Evolutionary conservation across 2,113 vertebrate genomes (phyloP).

Genomic region (Uria aalge): DNA sequence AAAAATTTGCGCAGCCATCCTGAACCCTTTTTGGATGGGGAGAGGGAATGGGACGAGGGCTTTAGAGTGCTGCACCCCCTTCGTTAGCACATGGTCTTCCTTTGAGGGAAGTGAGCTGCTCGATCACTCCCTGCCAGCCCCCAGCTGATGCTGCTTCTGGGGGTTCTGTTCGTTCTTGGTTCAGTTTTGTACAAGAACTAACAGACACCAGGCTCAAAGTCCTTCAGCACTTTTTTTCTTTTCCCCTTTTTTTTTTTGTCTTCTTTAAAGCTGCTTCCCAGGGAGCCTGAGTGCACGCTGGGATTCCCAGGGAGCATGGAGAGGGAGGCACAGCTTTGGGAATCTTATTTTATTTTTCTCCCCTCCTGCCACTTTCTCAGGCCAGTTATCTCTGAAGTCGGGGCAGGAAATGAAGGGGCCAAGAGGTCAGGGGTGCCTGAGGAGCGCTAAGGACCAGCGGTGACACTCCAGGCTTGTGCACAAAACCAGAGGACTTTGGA

Average conservation of each 20-base stretch:
- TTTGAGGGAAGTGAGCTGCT: background rate
- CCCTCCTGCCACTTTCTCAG: background rate
- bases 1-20: background rate
- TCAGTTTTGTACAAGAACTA: background rate
- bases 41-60: background rate
- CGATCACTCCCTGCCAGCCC: background rate
- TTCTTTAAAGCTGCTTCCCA: background rate
- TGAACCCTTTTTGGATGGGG: background rate
- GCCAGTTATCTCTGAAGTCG: background rate
- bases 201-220: background rate
- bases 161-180: background rate
- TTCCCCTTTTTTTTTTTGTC: no score
- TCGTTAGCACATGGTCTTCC: fast-evolving
- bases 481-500: background rate
- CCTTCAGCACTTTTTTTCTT: background rate
- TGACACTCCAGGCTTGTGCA: background rate
- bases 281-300: background rate
- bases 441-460: background rate
- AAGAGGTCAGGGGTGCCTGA: conserved; percentile 5
- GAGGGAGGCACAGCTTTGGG: background rate
- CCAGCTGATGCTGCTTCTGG: background rate
- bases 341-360: background rate
- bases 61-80: fast-evolving
- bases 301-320: background rate
- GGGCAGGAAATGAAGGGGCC: conserved; percentile 37